Evolutionary conservation across 1,140 invertebrate genomes (phyloP), one percentile per base, ranked within the genome.

Genomic region (Holotrichia oblita): DNA sequence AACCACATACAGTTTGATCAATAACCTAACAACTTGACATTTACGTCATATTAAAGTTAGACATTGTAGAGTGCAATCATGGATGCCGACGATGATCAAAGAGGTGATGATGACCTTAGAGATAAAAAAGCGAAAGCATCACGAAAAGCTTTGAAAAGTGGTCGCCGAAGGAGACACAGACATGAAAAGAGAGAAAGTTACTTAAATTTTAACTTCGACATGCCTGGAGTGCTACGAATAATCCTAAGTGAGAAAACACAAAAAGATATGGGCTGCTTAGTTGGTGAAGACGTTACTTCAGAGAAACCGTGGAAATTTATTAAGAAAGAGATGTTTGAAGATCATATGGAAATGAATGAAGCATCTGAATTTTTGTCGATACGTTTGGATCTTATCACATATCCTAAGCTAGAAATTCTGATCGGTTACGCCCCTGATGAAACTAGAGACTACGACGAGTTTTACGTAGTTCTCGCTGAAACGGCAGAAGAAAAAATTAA

Each of bases 261-360:
- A 78, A 89, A 88, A 77, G 85, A 88, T 0, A 64, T 90, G 6
- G 87, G 42, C 8, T 73, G 59, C 10, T 20, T 87, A 3, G 85
- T 89, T 48, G 89, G 88, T 9, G 87, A 89, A 78, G 82, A 90
- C 77, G 89, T 95, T 0, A 93, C 91, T 0, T 90, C 91, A 10
- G 93, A 95, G 85, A 91, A 90, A 84, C 93, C 93, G 0, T 95
- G 93, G 93, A 91, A 91, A 73, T 88, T 87, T 77, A 86, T 94
- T 0, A 87, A 86, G 6, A 94, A 91, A 85, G 88, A 90, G 72
- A 85, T 90, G 40, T 88, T 94, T 7, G 87, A 91, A 55, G 92
- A 94, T 77, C 88, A 90, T 61, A 81, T 92, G 0, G 83, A 85
- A 34, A 82, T 88, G 8, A 86, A 90, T 7, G 87, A 89, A 8